These are phyloP conservation scores for Miichthys miiuy DNA, from an alignment of 2,797 vertebrate genomes.

Conservation along the genomic window DNA sequence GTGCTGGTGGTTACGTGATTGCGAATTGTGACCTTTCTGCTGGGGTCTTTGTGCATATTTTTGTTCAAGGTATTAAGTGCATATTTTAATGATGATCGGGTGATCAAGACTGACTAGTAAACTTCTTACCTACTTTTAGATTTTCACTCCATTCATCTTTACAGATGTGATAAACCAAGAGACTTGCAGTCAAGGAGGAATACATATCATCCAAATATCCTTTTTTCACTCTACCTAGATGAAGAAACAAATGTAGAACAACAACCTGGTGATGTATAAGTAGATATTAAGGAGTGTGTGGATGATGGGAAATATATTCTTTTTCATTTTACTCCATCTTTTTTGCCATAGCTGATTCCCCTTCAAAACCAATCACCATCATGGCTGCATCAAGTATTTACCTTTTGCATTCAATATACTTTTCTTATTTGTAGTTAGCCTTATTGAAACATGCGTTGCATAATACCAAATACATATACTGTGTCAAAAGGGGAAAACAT, in stretches of 20 bases:
- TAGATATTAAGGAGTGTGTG: background rate
- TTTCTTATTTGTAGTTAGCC: background rate
- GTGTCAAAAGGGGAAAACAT: constrained; percentile 9
- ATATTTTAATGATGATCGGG: background rate
- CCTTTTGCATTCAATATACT: background rate
- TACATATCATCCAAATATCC: background rate
- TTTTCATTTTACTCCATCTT: background rate
- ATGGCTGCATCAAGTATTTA: background rate
- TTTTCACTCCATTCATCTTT: background rate
- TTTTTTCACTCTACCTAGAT: background rate
- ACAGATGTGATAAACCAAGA: background rate
- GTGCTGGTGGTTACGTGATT: background rate
- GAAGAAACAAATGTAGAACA: too few relatives aligned
- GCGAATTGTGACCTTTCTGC: background rate
- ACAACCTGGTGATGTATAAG: background rate
- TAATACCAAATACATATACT: background rate
- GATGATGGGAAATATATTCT: background rate
- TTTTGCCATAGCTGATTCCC: background rate
- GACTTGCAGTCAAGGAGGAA: background rate
- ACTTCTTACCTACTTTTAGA: background rate
- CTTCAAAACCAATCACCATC: background rate
- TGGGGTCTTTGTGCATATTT: background rate
- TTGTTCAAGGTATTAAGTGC: background rate
- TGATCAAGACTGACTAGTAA: background rate
- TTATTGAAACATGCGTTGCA: background rate